Evolutionary conservation across 2,888 invertebrate genomes (phyloP).

Genomic region (Blomia tropicalis): DNA sequence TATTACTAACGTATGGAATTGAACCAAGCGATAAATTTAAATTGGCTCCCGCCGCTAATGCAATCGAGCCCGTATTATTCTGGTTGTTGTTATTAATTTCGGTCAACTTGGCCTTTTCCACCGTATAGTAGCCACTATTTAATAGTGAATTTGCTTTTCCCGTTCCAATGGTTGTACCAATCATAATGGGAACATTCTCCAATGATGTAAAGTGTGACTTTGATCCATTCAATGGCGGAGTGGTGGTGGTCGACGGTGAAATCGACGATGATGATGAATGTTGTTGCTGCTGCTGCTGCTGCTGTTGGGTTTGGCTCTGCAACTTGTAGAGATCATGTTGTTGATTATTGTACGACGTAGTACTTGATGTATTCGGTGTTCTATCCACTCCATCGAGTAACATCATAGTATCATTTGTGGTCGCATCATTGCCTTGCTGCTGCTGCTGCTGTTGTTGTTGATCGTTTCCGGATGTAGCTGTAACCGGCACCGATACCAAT

Average conservation of each 20-base stretch:
- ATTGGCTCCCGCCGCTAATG: too few species aligned
- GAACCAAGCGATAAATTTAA: too few species aligned
- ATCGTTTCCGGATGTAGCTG: neutral
- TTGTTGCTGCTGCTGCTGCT: slow-evolving; percentile 13
- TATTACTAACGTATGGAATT: too few species aligned
- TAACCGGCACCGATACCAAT: neutral
- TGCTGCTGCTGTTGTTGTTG: slow-evolving; percentile 8
- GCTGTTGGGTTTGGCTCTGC: neutral
- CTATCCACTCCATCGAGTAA: neutral
- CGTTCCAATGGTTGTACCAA: too few species aligned
- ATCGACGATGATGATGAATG: neutral
- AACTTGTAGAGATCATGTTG: neutral
- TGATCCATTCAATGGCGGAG: neutral
- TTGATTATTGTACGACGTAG: too few species aligned
- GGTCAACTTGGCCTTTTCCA: neutral
- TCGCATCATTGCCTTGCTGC: neutral
- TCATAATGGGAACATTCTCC: neutral
- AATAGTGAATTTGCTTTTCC: neutral
- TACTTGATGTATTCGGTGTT: too few species aligned
- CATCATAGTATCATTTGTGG: neutral
- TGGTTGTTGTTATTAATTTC: slow-evolving; percentile 6
- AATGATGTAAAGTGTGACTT: neutral
- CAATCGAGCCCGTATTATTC: neutral
- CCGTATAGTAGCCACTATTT: neutral
- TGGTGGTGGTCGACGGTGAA: neutral